Percentiles rank a stretch among this genome's conserved stretches.
Conservation (phyloP, 2,888 invertebrate species). For the Sturmia bella region DNA sequence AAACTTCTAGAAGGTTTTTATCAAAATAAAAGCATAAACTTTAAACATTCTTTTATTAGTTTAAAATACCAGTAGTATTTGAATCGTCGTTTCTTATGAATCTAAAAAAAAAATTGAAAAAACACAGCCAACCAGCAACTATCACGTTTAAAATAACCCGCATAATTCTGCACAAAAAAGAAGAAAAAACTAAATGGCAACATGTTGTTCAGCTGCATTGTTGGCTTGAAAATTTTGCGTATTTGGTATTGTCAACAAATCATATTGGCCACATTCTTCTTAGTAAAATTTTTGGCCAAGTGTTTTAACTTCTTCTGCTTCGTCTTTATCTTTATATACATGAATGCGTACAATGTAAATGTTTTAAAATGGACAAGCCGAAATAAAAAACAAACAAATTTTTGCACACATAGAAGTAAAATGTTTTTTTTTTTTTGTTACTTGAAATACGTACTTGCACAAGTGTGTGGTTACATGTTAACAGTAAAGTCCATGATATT, state of each 20-base stretch:
- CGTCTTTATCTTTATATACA: constrained; percentile 34
- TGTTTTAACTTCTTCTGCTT: constrained; percentile 23
- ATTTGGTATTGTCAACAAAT: constrained; percentile 70
- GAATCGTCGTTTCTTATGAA: constrained; percentile 37
- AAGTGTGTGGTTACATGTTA: too few species aligned
- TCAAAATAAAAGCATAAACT: neutral
- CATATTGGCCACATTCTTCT: constrained; percentile 66
- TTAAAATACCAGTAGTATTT: constrained; percentile 10
- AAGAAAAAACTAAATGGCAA: constrained; percentile 12
- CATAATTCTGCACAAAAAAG: constrained; percentile 52
- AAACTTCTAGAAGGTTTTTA: neutral
- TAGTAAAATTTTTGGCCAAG: constrained; percentile 12
- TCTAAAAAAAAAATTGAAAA: constrained; percentile 3
- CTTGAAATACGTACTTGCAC: too few species aligned
- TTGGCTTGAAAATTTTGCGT: constrained; percentile 55
- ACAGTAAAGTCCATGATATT: constrained; percentile 16
- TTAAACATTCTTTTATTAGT: neutral
- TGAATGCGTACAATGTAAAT: constrained; percentile 54
- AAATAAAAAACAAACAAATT: constrained; percentile 33
- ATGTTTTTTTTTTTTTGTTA: neutral
- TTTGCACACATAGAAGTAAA: constrained; percentile 16
- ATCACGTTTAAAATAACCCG: constrained; percentile 44
- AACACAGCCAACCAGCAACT: constrained; percentile 14
- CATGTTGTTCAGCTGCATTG: constrained; percentile 40
- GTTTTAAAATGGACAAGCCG: constrained; percentile 22